These are phyloP conservation scores for Aphyosemion australe DNA, from an alignment of 2,113 vertebrate genomes.

Conservation along the genomic window DNA sequence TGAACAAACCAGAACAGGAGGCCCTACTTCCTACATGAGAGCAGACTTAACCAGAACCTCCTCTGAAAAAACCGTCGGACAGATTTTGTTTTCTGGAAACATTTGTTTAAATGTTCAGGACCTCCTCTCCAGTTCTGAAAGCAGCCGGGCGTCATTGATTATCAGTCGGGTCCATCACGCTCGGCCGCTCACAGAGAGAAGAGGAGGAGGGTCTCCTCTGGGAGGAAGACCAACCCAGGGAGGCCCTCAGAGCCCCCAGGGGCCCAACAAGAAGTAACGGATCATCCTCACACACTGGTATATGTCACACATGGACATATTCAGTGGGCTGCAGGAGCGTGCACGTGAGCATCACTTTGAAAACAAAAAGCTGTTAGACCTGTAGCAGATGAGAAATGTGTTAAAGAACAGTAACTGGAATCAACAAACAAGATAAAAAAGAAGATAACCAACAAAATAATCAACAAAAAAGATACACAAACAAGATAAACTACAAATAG, in stretches of 20 bases:
- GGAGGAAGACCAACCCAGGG: neutral
- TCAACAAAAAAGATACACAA: no score
- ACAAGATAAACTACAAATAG: no score
- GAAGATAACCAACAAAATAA: no score
- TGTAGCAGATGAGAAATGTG: no score
- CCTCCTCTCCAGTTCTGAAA: neutral
- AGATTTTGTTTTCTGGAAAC: neutral
- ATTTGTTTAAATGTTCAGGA: neutral
- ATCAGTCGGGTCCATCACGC: neutral
- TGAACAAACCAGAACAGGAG: no score
- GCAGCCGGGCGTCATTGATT: neutral
- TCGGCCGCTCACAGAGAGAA: neutral
- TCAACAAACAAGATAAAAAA: no score
- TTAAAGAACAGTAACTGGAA: no score
- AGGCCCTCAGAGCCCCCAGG: neutral
- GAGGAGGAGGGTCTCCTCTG: slow-evolving; percentile 23
- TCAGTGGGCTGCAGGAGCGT: neutral
- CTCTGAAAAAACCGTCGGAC: neutral
- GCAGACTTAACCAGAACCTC: neutral
- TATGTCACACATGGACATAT: neutral
- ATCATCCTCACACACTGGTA: neutral
- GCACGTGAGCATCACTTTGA: neutral
- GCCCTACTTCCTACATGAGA: no score
- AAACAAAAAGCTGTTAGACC: no score
- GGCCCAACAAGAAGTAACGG: slow-evolving; percentile 5